Conservation (phyloP, 2,797 vertebrate species). For the Megalops cyprinoides region DNA sequence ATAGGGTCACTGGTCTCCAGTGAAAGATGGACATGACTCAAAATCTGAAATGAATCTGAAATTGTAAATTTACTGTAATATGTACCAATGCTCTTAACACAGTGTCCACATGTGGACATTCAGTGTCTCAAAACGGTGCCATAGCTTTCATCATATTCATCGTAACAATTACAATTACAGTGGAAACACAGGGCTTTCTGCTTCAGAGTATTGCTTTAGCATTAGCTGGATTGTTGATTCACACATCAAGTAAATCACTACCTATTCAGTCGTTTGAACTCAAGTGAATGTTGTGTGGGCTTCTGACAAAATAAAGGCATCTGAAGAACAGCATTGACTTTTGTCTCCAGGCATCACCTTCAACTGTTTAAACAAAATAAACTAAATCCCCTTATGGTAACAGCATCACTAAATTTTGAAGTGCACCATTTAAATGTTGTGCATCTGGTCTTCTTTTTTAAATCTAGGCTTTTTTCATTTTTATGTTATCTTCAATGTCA, state of each 20-base stretch:
- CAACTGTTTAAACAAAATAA: background rate
- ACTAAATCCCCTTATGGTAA: background rate
- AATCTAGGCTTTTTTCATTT: background rate
- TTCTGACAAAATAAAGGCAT: background rate
- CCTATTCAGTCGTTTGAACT: background rate
- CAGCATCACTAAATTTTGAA: background rate
- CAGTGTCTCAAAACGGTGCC: background rate
- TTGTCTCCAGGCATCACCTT: no score
- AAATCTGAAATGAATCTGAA: background rate
- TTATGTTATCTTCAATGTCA: no score
- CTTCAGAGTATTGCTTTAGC: background rate
- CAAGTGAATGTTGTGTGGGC: background rate
- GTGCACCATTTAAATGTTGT: background rate
- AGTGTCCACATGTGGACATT: background rate
- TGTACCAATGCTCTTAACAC: background rate
- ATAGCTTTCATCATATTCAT: background rate
- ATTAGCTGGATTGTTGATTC: background rate
- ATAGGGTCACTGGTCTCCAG: background rate
- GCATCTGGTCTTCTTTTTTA: no score
- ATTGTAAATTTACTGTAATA: background rate
- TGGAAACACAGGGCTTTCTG: no score
- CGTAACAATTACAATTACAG: background rate
- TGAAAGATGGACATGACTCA: background rate
- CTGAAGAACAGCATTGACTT: background rate
- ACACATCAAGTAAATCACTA: background rate